phyloP scores from a whole-genome alignment of 2,888 invertebrate species.

The Orchesellides sinensis region DNA sequence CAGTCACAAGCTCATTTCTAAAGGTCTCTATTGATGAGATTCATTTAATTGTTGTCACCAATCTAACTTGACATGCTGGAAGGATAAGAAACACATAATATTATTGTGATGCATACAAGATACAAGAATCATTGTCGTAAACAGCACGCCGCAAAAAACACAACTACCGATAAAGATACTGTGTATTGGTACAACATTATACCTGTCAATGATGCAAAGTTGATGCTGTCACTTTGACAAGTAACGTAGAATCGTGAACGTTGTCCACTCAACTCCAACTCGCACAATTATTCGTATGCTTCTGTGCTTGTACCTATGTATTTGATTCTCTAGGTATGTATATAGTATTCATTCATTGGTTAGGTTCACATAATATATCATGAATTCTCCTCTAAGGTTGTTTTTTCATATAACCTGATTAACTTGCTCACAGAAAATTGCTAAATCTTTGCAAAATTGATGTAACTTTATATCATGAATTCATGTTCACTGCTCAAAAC shows the following conservation, averaged over 20 bases:
- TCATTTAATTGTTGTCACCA: conserved; percentile 25
- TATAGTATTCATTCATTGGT: background rate
- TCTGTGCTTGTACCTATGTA: background rate
- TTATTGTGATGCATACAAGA: background rate
- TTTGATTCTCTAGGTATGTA: background rate
- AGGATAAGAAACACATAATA: conserved; percentile 22
- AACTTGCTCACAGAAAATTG: no score
- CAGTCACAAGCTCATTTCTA: no score
- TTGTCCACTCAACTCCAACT: background rate
- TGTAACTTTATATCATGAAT: no score
- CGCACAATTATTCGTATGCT: background rate
- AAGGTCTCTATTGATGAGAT: conserved; percentile 1
- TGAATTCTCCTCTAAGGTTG: background rate
- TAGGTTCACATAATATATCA: background rate
- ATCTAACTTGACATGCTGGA: conserved; percentile 40
- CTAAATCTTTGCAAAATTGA: no score
- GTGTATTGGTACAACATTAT: background rate
- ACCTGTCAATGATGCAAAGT: background rate
- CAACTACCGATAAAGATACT: background rate
- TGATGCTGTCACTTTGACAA: conserved; percentile 15
- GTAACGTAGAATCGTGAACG: background rate
- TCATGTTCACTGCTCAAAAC: background rate
- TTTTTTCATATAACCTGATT: no score
- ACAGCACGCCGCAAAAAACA: background rate
- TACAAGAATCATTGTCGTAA: background rate